Evolutionary conservation across 2,113 vertebrate species (phyloP), one percentile per base, ranked within the genome.

Genomic region (Embiotoca jacksoni): DNA sequence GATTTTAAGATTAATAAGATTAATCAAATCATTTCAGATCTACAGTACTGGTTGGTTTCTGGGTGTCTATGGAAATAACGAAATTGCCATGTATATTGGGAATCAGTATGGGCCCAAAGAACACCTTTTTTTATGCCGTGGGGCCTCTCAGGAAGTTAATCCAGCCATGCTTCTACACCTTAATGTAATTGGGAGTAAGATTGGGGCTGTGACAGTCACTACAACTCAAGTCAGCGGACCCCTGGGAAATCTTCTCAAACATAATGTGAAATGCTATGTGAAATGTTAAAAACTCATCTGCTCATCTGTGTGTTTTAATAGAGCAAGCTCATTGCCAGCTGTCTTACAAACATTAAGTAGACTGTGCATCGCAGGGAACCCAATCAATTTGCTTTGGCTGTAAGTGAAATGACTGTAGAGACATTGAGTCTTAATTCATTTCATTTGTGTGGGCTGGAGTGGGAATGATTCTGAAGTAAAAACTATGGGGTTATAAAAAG

Each of bases 331-430:
- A 31, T 32, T 11, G 11, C 31, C 35, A 36, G 78, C 70, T 49
- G 32, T 55, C 71, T 49, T 57, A 10, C 57, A 64, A 69, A 64
- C 49, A 72, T 64, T 41, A 58, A 63, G n/a, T 55, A 53, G n/a
- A 23, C 31, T 61, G 63, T 39, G 61, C 75, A 72, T 68, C 65
- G 74, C 11, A 35, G 36, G 36, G 39, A 64, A 39, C 2, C 35
- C 66, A 15, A 49, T 84, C 76, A 14, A 66, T 72, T 58, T 46
- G n/a, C 78, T 78, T 68, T 72, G 60, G 72, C 57, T 66, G 59
- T n/a, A 69, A 52, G 32, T 71, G 44, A 71, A 77, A 74, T 30
- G 14, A 82, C 75, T 64, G 66, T 6, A 50, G 60, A 74, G 61
- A 46, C 44, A 11, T 0, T 30, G 63, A 50, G 15, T 50, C 75